Evolutionary conservation across 2,888 invertebrate species (phyloP).

Genomic region (Agrochola circellaris): DNA sequence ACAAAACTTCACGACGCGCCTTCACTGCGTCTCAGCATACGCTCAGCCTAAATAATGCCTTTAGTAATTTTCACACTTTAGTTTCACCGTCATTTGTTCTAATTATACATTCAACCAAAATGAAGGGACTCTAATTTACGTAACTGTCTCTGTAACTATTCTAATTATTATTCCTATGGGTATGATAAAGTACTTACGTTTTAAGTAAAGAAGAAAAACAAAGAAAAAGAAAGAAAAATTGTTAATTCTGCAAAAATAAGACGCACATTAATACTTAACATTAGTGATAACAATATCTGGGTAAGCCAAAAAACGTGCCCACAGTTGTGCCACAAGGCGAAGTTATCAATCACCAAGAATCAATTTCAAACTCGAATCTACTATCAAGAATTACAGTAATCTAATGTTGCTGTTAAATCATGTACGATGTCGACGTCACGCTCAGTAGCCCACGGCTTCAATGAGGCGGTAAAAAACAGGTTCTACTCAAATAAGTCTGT

Average conservation of each 20-base stretch:
- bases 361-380: constrained; percentile 4
- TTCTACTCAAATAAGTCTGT: background rate
- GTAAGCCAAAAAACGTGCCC: background rate
- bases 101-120: no score
- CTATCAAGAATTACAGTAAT: constrained; percentile 15
- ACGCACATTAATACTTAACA: background rate
- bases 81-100: background rate
- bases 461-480: constrained; percentile 22
- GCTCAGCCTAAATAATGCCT: no score
- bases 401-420: constrained; percentile 16
- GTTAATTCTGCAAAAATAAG: no score
- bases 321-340: background rate
- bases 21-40: no score
- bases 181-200: background rate
- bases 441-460: background rate
- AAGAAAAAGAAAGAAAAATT: no score
- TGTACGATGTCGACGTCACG: constrained; percentile 6
- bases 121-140: background rate
- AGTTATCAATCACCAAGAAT: constrained; percentile 40
- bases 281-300: background rate
- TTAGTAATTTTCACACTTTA: background rate
- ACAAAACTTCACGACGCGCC: no score
- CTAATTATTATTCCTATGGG: background rate
- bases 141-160: background rate
- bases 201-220: no score